These are phyloP conservation scores for Puntigrus tetrazona DNA, from an alignment of 2,113 vertebrate species.

Conservation along the genomic window DNA sequence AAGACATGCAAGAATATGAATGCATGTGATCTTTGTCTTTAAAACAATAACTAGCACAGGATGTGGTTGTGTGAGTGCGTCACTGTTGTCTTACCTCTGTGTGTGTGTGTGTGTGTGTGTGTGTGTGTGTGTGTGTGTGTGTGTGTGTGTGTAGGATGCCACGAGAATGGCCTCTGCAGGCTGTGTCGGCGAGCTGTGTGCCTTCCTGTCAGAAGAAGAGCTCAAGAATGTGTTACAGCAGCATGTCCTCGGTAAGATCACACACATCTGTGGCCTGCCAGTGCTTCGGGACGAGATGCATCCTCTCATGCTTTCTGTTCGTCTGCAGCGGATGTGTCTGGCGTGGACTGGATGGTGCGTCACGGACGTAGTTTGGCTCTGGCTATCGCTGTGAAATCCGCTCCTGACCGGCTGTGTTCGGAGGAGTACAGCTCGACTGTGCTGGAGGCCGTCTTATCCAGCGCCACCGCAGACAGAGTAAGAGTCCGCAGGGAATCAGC, in stretches of 20 bases:
- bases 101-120: conserved; percentile 25
- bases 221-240: conserved; percentile 83
- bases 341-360: conserved; percentile 98
- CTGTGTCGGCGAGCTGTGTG: conserved; percentile 92
- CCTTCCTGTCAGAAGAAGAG: conserved; percentile 92
- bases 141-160: conserved; percentile 80
- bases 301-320: not conserved
- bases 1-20: not conserved
- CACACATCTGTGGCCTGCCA: not conserved
- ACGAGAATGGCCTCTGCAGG: conserved; percentile 94
- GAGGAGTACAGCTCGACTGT: conserved; percentile 81
- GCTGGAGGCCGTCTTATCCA: conserved; percentile 85
- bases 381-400: conserved; percentile 84
- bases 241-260: conserved; percentile 84
- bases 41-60: conserved; percentile 64
- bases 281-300: not conserved
- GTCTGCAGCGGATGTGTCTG: conserved; percentile 85
- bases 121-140: conserved; percentile 38
- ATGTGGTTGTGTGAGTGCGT: conserved; percentile 64
- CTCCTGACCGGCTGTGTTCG: conserved; percentile 82
- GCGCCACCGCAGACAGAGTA: conserved; percentile 90
- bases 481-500: conserved; percentile 52
- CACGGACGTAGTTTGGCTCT: conserved; percentile 93
- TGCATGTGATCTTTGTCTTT: conserved; percentile 47
- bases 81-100: conserved; percentile 9